Percentiles rank a stretch among this genome's conserved stretches.
Conservation (phyloP, 2,797 vertebrate species). For the Leuciscus waleckii region DNA sequence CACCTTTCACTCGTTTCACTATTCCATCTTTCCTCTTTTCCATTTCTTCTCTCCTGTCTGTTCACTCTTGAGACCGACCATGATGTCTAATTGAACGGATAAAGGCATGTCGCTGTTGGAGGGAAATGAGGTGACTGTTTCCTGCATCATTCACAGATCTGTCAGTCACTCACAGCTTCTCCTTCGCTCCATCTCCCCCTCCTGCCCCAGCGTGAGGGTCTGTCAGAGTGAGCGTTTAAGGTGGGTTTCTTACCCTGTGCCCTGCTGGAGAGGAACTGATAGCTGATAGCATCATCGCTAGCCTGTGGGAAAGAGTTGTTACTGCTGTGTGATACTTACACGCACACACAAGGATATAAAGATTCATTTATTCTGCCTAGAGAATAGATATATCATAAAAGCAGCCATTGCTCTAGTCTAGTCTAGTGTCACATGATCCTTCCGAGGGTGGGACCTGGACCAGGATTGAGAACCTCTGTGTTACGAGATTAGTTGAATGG, state of each 20-base stretch:
- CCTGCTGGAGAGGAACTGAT: conserved; percentile 51
- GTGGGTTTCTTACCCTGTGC: conserved; percentile 46
- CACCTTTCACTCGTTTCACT: background rate
- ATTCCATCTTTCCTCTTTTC: conserved; percentile 4
- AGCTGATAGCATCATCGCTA: conserved; percentile 55
- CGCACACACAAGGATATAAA: conserved; percentile 47
- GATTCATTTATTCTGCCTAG: conserved; percentile 7
- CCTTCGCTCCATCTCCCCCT: conserved; percentile 10
- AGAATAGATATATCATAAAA: too few species aligned
- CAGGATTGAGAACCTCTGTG: background rate
- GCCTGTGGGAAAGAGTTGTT: conserved; percentile 46
- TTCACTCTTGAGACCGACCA: conserved; percentile 23
- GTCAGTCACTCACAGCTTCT: conserved; percentile 34
- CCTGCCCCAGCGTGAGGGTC: conserved; percentile 30
- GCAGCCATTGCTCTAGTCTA: background rate
- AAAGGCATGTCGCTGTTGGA: conserved; percentile 38
- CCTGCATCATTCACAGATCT: conserved; percentile 36
- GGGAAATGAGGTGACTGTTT: conserved; percentile 34
- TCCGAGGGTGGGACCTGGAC: background rate
- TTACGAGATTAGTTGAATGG: background rate
- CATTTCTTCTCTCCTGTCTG: conserved; percentile 17
- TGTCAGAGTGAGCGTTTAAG: conserved; percentile 44
- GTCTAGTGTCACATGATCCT: too few species aligned
- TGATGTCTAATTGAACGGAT: conserved; percentile 22
- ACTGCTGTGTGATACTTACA: conserved; percentile 36